Evolutionary conservation across 2,888 invertebrate genomes (phyloP).

Genomic region (Agrilus biguttatus): DNA sequence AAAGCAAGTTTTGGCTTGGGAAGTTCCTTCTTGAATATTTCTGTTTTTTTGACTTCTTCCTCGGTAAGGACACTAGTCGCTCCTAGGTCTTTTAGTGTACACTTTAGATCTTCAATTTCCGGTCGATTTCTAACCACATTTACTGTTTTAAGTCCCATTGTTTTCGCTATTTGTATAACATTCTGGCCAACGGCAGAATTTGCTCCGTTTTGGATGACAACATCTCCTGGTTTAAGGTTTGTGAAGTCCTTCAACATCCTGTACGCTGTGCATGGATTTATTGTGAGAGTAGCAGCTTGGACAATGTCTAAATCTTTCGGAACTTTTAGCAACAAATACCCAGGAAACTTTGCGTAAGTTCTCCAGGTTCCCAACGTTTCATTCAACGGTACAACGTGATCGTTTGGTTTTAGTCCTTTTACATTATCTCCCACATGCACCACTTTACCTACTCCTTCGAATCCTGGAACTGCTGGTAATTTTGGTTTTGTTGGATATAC

Average conservation of each 20-base stretch:
- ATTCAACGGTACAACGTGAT: conserved; percentile 67
- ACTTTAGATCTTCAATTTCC: conserved; percentile 49
- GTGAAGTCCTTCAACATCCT: conserved; percentile 89
- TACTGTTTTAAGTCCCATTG: conserved; percentile 61
- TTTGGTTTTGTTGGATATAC: conserved; percentile 63
- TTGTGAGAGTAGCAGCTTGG: conserved; percentile 77
- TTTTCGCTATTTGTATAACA: conserved; percentile 78
- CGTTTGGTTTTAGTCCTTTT: conserved; percentile 45
- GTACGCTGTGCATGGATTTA: conserved; percentile 94
- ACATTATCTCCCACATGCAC: conserved; percentile 51
- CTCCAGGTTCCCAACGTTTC: conserved; percentile 84
- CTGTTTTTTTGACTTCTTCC: conserved; percentile 51
- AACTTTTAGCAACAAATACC: conserved; percentile 47
- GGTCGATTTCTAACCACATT: conserved; percentile 76
- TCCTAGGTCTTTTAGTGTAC: conserved; percentile 56
- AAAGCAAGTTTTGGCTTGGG: conserved; percentile 67
- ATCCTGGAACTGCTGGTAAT: conserved; percentile 79
- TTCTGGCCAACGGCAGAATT: conserved; percentile 91
- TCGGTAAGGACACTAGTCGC: conserved; percentile 78
- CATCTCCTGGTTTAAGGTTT: conserved; percentile 56
- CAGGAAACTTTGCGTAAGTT: conserved; percentile 40
- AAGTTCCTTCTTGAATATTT: conserved; percentile 44
- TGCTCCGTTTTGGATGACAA: conserved; percentile 93
- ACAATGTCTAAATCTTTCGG: conserved; percentile 54
- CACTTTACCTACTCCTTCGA: conserved; percentile 87